Evolutionary conservation across 1,140 invertebrate genomes (phyloP).

Genomic region (Cotesia glomerata): DNA sequence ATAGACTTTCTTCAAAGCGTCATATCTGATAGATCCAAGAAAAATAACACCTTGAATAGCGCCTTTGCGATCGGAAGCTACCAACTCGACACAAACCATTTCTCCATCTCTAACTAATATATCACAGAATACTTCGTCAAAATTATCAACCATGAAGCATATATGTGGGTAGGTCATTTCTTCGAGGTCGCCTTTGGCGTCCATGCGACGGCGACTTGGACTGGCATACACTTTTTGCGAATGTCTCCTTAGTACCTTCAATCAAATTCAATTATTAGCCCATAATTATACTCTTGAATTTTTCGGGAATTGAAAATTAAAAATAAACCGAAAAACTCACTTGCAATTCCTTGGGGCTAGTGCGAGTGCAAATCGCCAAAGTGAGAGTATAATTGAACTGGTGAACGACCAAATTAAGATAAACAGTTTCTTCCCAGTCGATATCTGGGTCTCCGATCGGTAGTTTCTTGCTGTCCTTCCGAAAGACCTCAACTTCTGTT

Average conservation of each 20-base stretch:
- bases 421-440: conserved; percentile 99
- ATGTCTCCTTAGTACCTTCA: conserved; percentile 82
- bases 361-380: conserved; percentile 95
- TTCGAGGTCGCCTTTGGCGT: conserved; percentile 96
- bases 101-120: conserved; percentile 95
- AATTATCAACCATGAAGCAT: conserved; percentile 99
- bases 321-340: conserved; percentile 52
- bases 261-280: not conserved
- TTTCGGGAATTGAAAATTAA: too few relatives aligned
- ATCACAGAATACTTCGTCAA: conserved; percentile 98
- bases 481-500: conserved; percentile 94
- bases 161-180: conserved; percentile 99
- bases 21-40: conserved; percentile 95
- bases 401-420: conserved; percentile 97
- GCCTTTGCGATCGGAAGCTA: conserved; percentile 85
- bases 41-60: conserved; percentile 91
- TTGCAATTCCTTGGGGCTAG: conserved; percentile 95
- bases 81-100: conserved; percentile 97
- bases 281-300: too few relatives aligned
- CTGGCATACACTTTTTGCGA: conserved; percentile 97
- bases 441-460: conserved; percentile 94
- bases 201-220: conserved; percentile 94
- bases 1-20: conserved; percentile 95
- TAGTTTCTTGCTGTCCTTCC: conserved; percentile 94
- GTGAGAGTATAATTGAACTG: conserved; percentile 98